Base-by-base conservation (phyloP, 2,113 vertebrate genomes). In the Gnathonemus echidnorhynchus region DNA sequence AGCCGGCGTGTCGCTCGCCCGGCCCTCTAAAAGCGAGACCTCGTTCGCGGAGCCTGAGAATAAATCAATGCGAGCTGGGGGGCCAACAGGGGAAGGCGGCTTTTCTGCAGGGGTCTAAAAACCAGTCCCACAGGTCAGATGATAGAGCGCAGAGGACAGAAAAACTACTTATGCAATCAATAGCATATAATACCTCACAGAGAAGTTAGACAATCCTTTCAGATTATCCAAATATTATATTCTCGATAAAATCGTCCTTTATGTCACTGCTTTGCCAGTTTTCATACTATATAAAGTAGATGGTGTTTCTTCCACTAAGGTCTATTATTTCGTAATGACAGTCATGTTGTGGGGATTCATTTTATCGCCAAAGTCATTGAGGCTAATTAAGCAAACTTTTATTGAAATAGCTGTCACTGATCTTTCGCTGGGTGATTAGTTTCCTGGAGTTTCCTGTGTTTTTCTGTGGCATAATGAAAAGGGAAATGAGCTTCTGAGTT, bases 11-110 rank as follows among this genome's bases (percentile, higher is more conserved):
- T 94, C 96, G 96, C 96, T 96, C 94, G 96, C 96, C 96, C 94
- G 93, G 92, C 94, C 95, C 95, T 96, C 97, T 97, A 97, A 98
- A 98, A 95, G 94, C 93, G 93, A 96, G 96, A 95, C 96, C 96
- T 96, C 96, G 97, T 97, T 97, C 97, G 95, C 96, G 97, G 95
- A 96, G 96, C 96, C 96, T 96, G 96, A 97, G 96, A 97, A 97
- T 94, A 97, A 96, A 97, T 98, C 97, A 97, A 98, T 98, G 96
- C 97, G 97, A 97, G 94, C 92, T 87, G 93, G 96, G 94, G 95
- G 96, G 95, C 94, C 96, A 94, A 94, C 92, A 90, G 95, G 96
- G 96, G 96, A 95, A 95, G 48, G 46, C 94, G 95, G 95, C 94
- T 95, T 96, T 95, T 95, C 95, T 95, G 95, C 89, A 87, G 93